Evolutionary conservation across 2,888 invertebrate genomes (phyloP).

Genomic region (Acanthosoma haemorrhoidale): DNA sequence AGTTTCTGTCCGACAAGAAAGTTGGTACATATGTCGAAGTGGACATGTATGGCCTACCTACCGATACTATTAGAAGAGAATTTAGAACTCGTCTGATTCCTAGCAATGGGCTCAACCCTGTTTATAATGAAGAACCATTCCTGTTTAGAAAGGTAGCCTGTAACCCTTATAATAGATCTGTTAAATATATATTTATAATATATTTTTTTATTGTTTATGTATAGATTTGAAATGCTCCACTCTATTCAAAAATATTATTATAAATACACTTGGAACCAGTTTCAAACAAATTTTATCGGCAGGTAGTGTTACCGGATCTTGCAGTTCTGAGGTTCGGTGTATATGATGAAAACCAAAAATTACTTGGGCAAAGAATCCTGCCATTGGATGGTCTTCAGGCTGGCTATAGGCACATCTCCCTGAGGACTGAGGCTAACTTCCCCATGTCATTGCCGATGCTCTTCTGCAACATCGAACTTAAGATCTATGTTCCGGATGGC

Average conservation of each 20-base stretch:
- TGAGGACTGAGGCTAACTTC: slow-evolving; percentile 97
- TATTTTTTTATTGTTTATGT: too few relatives aligned
- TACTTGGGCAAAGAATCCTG: slow-evolving; percentile 93
- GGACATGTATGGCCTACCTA: slow-evolving; percentile 94
- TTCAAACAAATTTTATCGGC: slow-evolving; percentile 17
- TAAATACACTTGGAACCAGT: too few relatives aligned
- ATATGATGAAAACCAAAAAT: slow-evolving; percentile 94
- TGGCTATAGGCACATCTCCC: slow-evolving; percentile 94
- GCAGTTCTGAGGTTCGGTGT: slow-evolving; percentile 97
- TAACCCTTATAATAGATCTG: too few relatives aligned
- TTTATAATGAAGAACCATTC: slow-evolving; percentile 98
- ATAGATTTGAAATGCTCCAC: too few relatives aligned
- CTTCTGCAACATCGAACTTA: slow-evolving; percentile 97
- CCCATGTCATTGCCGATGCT: slow-evolving; percentile 98
- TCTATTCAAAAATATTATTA: too few relatives aligned
- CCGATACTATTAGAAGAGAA: slow-evolving; percentile 97
- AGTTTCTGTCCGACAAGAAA: slow-evolving; percentile 98
- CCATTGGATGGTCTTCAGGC: slow-evolving; percentile 97
- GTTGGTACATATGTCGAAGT: slow-evolving; percentile 99
- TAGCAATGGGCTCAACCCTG: slow-evolving; percentile 95
- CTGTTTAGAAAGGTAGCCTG: slow-evolving; percentile 85
- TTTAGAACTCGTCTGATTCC: slow-evolving; percentile 95
- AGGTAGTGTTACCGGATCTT: slow-evolving; percentile 95
- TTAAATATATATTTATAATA: too few relatives aligned
- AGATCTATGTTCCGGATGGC: slow-evolving; percentile 99